Evolutionary conservation across 2,113 vertebrate species (phyloP).

Genomic region (Notechis scutatus): DNA sequence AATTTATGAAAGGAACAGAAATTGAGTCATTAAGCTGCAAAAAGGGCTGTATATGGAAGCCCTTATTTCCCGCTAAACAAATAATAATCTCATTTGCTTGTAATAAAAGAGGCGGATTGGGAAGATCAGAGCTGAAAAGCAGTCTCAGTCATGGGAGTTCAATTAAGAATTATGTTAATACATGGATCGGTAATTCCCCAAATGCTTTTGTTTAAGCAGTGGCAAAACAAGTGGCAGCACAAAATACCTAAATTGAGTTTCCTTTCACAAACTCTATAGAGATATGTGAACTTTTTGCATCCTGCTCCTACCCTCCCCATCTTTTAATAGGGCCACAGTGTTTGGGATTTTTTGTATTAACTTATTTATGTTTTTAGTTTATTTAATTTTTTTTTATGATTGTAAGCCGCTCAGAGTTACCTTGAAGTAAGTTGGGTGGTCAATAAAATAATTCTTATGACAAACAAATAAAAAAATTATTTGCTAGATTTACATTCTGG

Average conservation of each 20-base stretch:
- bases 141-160: conserved; percentile 6
- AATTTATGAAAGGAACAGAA: conserved; percentile 14
- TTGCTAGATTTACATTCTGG: not conserved
- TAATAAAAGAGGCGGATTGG: conserved; percentile 43
- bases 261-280: conserved; percentile 39
- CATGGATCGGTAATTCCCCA: conserved; percentile 44
- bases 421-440: not conserved
- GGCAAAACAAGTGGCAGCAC: conserved; percentile 21
- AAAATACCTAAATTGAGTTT: conserved; percentile 21
- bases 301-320: not conserved
- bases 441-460: not conserved
- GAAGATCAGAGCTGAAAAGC: conserved; percentile 38
- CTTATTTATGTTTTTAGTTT: not conserved
- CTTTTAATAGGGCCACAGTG: conserved; percentile 13
- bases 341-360: not conserved
- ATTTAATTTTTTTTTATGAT: not conserved
- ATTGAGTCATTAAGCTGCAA: conserved; percentile 41
- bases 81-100: conserved; percentile 48
- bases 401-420: not conserved
- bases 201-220: conserved; percentile 35
- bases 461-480: not conserved
- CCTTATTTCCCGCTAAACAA: conserved; percentile 39
- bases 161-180: conserved; percentile 24
- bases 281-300: conserved; percentile 32
- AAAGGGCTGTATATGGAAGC: conserved; percentile 18